Evolutionary conservation across 2,888 invertebrate species (phyloP), one percentile per base, ranked within the genome.

Genomic region (Beris morrisii): DNA sequence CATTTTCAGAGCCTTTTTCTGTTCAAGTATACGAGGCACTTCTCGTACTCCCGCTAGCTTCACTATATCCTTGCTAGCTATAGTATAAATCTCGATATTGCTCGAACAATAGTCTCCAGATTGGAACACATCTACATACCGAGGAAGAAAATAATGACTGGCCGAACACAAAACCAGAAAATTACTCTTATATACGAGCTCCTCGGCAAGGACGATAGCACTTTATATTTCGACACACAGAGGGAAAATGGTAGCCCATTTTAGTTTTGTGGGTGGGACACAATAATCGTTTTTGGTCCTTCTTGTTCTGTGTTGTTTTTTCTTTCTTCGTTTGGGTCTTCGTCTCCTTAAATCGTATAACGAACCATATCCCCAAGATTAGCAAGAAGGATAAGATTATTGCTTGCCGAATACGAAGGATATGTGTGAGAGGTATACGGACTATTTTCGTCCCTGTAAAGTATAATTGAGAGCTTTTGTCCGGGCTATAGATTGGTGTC

Each of bases 111-210:
- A 45, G 61, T 38, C 9, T 46, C 15, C 32, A 48, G 59, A 59
- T 59, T 59, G 59, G 50, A 59, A 31, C 46, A 61, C 61, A 61
- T 61, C 61, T 61, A 50, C 61, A 61, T 61, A 61, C 52, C 50
- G 48, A 38, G 38, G 30, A n/a, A 28, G 43, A 38, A 12, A 61
- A 38, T 61, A 61, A 61, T 61, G 61, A 61, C 61, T 43, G 31
- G 52, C n/a, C 43, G 61, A 61, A 61, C 31, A 38, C 50, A 52
- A 61, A 59, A 61, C 61, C 52, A 50, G 61, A 52, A 50, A 50
- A 61, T 61, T 50, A 61, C 61, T 50, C 4, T 13, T 46, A 43
- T 61, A 61, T 61, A 31, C 46, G 7, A 38, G 57, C 11, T 12
- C 45, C 11, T 12, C 45, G n/a, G 28, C 22, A 38, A 44, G 44